Evolutionary conservation across 1,140 invertebrate genomes (phyloP).

Genomic region (Phortica variegata): DNA sequence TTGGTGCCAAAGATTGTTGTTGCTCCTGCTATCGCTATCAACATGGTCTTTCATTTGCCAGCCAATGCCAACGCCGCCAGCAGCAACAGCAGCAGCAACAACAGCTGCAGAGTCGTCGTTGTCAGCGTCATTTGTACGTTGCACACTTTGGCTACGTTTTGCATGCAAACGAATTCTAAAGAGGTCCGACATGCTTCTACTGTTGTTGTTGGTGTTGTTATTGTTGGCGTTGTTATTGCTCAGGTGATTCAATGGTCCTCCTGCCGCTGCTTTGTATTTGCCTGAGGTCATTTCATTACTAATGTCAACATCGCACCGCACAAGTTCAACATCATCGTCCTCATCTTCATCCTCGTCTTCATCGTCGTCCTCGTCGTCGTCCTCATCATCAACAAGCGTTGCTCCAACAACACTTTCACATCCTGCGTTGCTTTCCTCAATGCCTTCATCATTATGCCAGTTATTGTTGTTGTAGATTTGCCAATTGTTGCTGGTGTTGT

Average conservation of each 20-base stretch:
- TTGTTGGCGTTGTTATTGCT: slow-evolving; percentile 5
- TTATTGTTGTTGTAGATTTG: background rate
- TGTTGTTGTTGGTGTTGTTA: background rate
- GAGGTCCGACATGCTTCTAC: background rate
- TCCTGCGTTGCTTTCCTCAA: too few species aligned
- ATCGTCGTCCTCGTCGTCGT: too few species aligned
- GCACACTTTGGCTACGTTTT: background rate
- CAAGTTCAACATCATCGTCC: too few species aligned
- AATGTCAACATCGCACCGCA: slow-evolving; percentile 34
- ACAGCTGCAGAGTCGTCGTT: slow-evolving; percentile 3
- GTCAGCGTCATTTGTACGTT: background rate
- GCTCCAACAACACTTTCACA: too few species aligned
- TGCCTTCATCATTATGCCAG: too few species aligned
- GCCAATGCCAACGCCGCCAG: slow-evolving; percentile 1
- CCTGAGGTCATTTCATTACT: slow-evolving; percentile 49
- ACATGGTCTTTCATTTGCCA: too few species aligned
- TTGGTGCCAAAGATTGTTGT: too few species aligned
- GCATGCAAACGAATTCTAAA: background rate
- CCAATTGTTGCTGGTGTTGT: background rate
- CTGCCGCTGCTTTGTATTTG: slow-evolving; percentile 3
- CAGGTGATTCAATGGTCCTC: slow-evolving; percentile 39
- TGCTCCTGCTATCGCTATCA: too few species aligned
- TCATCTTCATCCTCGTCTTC: too few species aligned
- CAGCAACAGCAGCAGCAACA: slow-evolving; percentile 6
- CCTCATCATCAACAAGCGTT: too few species aligned